Evolutionary conservation across 2,888 invertebrate genomes (phyloP).

Genomic region (Meteorus colon): DNA sequence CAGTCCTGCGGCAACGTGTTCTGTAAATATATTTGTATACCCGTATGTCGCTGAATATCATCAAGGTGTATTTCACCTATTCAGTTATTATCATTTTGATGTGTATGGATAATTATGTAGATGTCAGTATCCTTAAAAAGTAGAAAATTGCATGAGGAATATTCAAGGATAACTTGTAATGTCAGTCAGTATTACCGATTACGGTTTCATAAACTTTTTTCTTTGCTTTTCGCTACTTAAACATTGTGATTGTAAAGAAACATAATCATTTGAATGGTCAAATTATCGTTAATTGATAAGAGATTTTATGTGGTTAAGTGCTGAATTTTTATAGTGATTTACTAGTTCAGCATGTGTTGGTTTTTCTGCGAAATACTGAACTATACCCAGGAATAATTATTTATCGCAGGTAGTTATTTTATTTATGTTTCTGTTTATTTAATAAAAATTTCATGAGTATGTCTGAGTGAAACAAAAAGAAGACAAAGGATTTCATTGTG

Average conservation of each 20-base stretch:
- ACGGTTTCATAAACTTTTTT: too few relatives aligned
- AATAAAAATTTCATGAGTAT: background rate
- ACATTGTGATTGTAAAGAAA: too few relatives aligned
- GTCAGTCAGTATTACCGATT: too few relatives aligned
- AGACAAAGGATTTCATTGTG: background rate
- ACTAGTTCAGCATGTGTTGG: background rate
- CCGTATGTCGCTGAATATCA: constrained; percentile 11
- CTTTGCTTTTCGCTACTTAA: too few relatives aligned
- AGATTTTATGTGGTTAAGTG: background rate
- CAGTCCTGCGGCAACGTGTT: constrained; percentile 56
- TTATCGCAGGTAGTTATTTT: background rate
- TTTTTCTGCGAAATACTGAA: background rate
- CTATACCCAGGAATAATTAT: background rate
- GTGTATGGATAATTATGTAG: background rate
- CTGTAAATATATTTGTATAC: constrained; percentile 24
- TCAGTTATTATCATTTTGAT: background rate
- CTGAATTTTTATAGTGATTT: too few relatives aligned
- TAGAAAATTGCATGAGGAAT: background rate
- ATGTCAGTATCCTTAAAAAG: background rate
- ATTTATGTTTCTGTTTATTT: background rate
- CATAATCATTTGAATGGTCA: background rate
- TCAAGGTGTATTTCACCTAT: background rate
- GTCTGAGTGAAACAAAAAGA: background rate
- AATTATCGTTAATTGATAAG: background rate
- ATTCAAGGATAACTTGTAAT: too few relatives aligned